Percentiles rank a stretch among this genome's conserved stretches.
Evolutionary conservation across 2,113 vertebrate species (phyloP).

Genomic region (Poecile atricapillus): DNA sequence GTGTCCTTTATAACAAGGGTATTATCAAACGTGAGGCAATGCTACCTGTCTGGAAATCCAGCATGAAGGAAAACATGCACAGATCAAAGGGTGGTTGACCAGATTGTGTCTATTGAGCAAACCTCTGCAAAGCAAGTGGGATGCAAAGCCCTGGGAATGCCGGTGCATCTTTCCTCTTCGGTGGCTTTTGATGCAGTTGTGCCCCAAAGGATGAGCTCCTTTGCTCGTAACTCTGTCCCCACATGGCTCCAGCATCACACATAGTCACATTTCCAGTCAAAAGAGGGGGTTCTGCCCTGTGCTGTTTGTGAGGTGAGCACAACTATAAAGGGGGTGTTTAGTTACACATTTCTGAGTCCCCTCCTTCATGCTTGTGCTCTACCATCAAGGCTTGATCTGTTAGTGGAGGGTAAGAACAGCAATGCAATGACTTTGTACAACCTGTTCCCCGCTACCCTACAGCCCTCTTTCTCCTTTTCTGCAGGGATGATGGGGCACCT

Average conservation of each 20-base stretch:
- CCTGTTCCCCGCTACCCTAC: not conserved
- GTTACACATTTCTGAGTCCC: fast-evolving
- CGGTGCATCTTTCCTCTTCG: not conserved
- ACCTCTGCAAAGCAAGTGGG: not conserved
- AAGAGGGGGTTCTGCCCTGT: not conserved
- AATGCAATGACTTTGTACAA: not conserved
- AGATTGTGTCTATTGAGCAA: not conserved
- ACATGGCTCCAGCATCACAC: not conserved
- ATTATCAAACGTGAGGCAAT: constrained; percentile 54
- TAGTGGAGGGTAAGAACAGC: not conserved
- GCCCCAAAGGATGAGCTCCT: not conserved
- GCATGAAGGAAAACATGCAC: not conserved
- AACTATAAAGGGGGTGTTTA: not conserved
- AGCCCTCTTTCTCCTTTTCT: fast-evolving
- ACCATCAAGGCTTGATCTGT: not conserved
- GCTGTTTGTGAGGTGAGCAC: not conserved
- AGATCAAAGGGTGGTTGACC: not conserved
- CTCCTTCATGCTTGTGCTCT: fast-evolving
- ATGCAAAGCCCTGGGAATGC: not conserved
- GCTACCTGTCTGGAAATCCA: constrained; percentile 54
- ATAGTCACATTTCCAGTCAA: not conserved
- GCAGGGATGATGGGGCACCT: not conserved
- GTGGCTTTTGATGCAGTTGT: not conserved
- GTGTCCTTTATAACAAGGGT: constrained; percentile 69
- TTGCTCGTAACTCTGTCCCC: not conserved